Percentiles rank a stretch among this genome's conserved stretches.
Conservation (phyloP, 2,888 invertebrate genomes). For the Stratiomys singularior region DNA sequence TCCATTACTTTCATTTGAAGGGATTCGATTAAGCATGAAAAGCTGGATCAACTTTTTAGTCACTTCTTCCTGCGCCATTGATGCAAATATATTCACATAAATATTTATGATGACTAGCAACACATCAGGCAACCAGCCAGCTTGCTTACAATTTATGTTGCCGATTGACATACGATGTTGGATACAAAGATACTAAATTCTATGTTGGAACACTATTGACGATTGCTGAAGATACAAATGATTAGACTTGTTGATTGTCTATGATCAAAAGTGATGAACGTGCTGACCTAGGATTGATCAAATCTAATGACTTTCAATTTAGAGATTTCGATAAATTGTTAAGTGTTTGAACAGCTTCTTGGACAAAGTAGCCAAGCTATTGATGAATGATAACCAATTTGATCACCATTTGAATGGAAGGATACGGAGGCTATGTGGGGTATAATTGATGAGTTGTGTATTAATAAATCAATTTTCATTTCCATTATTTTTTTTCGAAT, state of each 20-base stretch:
- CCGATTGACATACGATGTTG: neutral
- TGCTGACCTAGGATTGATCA: slow-evolving; percentile 12
- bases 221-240: slow-evolving; percentile 10
- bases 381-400: slow-evolving; percentile 8
- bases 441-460: too few relatives aligned
- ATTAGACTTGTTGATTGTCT: neutral
- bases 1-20: neutral
- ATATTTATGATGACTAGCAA: too few relatives aligned
- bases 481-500: too few relatives aligned
- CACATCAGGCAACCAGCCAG: too few relatives aligned
- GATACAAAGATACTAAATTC: neutral
- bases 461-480: too few relatives aligned
- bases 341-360: neutral
- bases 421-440: neutral
- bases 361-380: neutral
- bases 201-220: neutral
- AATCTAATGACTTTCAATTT: slow-evolving; percentile 15
- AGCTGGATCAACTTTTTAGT: too few relatives aligned
- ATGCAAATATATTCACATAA: too few relatives aligned
- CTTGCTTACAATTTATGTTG: too few relatives aligned
- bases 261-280: neutral
- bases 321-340: neutral
- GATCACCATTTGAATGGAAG: neutral
- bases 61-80: too few relatives aligned
- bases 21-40: too few relatives aligned